Conservation (phyloP, 2,113 vertebrate genomes). For the Siniperca knerii region DNA sequence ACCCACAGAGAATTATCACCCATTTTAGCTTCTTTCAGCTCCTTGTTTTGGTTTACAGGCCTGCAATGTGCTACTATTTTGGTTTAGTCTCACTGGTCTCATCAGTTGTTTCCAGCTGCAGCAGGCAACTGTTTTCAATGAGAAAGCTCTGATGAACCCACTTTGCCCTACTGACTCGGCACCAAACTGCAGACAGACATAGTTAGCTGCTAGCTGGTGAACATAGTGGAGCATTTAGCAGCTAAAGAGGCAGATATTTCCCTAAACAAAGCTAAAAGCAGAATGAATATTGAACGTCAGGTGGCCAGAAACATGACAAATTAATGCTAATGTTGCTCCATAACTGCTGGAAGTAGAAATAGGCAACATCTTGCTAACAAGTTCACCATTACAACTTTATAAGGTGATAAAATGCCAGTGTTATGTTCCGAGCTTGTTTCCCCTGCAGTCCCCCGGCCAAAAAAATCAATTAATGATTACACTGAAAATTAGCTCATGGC, state of each 20-base stretch:
- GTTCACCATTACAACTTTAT: not conserved
- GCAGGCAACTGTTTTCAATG: not conserved
- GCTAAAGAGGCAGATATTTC: not conserved
- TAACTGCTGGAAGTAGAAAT: not conserved
- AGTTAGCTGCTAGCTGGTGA: not conserved
- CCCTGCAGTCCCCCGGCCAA: not conserved
- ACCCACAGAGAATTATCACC: not conserved
- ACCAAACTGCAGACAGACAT: not conserved
- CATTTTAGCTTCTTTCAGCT: not conserved
- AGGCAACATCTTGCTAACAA: not conserved
- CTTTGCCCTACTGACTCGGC: not conserved
- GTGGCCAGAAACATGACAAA: not conserved
- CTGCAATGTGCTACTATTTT: not conserved
- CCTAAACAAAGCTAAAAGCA: constrained; percentile 3
- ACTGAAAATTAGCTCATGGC: not conserved
- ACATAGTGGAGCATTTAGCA: not conserved
- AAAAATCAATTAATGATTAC: not conserved
- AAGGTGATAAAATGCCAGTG: not conserved
- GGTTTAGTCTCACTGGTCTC: not conserved
- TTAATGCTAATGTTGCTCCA: not conserved
- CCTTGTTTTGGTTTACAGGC: not conserved
- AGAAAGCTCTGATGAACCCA: not conserved
- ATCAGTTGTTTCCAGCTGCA: not conserved
- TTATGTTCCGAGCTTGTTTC: not conserved
- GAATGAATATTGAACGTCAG: not conserved